phyloP scores from a whole-genome alignment of 2,888 invertebrate species.

The Boloria selene region DNA sequence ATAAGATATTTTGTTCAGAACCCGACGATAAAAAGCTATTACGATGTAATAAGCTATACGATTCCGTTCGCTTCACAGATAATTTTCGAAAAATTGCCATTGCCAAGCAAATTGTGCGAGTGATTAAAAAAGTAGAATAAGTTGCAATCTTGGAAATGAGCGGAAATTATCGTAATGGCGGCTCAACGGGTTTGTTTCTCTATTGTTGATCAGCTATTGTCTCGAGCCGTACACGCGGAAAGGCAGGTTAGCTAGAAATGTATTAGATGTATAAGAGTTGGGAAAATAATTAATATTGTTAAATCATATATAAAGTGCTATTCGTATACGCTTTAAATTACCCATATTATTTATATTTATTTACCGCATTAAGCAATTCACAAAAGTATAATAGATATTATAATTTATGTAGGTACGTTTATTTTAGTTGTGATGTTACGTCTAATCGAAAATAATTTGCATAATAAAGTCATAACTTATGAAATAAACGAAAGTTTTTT shows the following conservation, averaged over 20 bases:
- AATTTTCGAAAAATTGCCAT: slow-evolving; percentile 5
- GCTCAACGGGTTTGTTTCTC: slow-evolving; percentile 37
- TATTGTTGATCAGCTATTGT: slow-evolving; percentile 30
- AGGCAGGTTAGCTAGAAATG: slow-evolving; percentile 15
- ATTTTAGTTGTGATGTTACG: too few relatives aligned
- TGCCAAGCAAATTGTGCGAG: slow-evolving; percentile 31
- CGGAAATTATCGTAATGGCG: slow-evolving; percentile 40
- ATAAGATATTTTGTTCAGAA: background rate
- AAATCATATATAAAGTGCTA: background rate
- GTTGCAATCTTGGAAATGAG: slow-evolving; percentile 46
- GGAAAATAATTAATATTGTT: background rate
- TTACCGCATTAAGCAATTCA: too few relatives aligned
- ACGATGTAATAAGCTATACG: too few relatives aligned
- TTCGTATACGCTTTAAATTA: background rate
- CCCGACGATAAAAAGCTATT: background rate
- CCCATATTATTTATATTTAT: too few relatives aligned
- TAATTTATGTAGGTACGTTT: too few relatives aligned
- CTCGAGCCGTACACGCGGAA: slow-evolving; percentile 18
- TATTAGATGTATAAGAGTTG: background rate
- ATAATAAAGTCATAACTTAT: too few relatives aligned
- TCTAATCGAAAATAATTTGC: too few relatives aligned
- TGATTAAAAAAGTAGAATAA: slow-evolving; percentile 50
- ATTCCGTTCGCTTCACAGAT: slow-evolving; percentile 7
- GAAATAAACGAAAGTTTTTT: too few relatives aligned
- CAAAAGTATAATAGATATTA: too few relatives aligned